phyloP scores from a whole-genome alignment of 2,113 vertebrate species.

The Seriola dumerili region DNA sequence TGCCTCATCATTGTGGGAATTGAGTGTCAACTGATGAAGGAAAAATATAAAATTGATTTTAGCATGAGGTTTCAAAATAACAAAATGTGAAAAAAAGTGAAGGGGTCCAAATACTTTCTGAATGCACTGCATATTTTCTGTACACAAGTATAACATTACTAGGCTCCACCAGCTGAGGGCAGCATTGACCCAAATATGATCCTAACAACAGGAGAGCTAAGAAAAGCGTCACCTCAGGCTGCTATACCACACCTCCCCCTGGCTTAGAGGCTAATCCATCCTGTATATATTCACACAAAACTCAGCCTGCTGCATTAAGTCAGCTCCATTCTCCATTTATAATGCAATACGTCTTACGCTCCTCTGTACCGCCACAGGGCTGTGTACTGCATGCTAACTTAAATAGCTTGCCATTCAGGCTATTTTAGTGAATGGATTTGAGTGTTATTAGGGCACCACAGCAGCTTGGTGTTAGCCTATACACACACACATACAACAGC shows the following conservation, averaged over 20 bases:
- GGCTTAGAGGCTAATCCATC: slow-evolving; percentile 67
- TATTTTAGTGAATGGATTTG: slow-evolving; percentile 48
- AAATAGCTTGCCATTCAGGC: slow-evolving; percentile 46
- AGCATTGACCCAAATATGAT: slow-evolving; percentile 48
- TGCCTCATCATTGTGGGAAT: no score
- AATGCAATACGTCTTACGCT: slow-evolving; percentile 42
- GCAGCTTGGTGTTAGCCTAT: slow-evolving; percentile 26
- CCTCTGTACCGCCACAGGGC: slow-evolving; percentile 34
- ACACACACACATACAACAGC: background rate
- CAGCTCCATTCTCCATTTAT: slow-evolving; percentile 37
- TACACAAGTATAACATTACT: background rate
- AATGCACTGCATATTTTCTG: background rate
- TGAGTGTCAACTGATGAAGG: no score
- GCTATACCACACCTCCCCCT: slow-evolving; percentile 37
- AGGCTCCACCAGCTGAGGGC: slow-evolving; percentile 71
- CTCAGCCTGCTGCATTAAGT: slow-evolving; percentile 45
- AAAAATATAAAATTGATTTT: no score
- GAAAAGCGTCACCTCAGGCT: slow-evolving; percentile 64
- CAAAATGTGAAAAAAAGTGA: no score
- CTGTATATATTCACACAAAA: slow-evolving; percentile 51
- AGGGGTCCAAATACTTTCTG: no score
- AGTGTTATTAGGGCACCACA: background rate
- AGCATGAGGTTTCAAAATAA: no score
- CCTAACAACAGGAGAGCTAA: slow-evolving; percentile 16
- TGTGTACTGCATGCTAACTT: slow-evolving; percentile 11